These are phyloP conservation scores for Chaetura pelagica DNA, from an alignment of 2,113 vertebrate genomes.

Conservation along the genomic window DNA sequence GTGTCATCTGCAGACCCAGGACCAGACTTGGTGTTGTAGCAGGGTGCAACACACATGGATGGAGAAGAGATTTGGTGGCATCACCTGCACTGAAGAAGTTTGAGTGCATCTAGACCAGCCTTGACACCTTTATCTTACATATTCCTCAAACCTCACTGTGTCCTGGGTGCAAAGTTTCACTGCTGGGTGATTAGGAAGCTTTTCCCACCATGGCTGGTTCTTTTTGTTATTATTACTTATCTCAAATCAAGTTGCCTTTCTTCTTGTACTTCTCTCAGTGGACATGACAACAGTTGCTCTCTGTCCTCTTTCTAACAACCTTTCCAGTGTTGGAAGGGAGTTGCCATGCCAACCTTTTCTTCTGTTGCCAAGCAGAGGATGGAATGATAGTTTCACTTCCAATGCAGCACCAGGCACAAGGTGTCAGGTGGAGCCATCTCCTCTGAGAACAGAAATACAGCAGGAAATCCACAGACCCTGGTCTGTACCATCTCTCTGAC, in stretches of 20 bases:
- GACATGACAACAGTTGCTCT: constrained; percentile 31
- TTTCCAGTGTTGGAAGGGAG: not conserved
- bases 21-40: accelerated
- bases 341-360: constrained; percentile 63
- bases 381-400: not conserved
- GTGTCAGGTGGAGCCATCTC: not conserved
- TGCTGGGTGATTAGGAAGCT: not conserved
- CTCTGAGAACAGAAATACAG: accelerated
- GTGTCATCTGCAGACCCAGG: too few relatives aligned
- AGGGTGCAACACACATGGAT: not conserved
- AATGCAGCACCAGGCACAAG: not conserved
- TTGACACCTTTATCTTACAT: not conserved
- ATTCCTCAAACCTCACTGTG: accelerated
- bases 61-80: too few relatives aligned
- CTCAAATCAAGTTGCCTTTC: not conserved
- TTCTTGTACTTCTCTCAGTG: constrained; percentile 20
- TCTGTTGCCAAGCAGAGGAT: constrained; percentile 39
- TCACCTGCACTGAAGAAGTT: not conserved
- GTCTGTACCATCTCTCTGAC: accelerated
- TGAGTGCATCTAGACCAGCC: not conserved
- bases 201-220: not conserved
- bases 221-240: not conserved
- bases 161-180: accelerated
- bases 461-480: too few relatives aligned
- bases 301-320: not conserved